These are phyloP conservation scores for Meandrina meandrites DNA, from an alignment of 92 coral and sea anemone genomes.

Conservation along the genomic window DNA sequence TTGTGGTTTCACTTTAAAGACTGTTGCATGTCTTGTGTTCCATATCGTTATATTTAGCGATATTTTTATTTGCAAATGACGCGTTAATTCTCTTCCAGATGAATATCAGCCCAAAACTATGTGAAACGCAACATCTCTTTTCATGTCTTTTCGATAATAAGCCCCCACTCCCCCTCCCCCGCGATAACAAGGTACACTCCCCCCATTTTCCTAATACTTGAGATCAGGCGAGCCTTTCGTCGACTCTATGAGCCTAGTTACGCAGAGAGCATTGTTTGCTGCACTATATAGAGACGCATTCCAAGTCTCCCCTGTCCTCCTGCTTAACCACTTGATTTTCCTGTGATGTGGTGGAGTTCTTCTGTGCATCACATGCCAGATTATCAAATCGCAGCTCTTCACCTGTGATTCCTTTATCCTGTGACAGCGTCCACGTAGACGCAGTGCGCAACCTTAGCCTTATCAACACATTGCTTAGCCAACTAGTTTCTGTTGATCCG, in stretches of 20 bases:
- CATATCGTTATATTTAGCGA: too few relatives aligned
- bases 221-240: neutral
- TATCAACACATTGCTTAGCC: neutral
- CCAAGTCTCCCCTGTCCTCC: neutral
- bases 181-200: too few relatives aligned
- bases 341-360: neutral
- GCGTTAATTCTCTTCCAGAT: neutral
- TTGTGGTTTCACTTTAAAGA: too few relatives aligned
- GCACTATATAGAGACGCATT: neutral
- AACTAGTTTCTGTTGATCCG: neutral
- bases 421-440: conserved; percentile 2
- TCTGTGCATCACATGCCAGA: neutral
- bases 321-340: neutral
- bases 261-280: neutral
- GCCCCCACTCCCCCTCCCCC: neutral
- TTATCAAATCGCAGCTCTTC: conserved; percentile 11
- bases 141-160: neutral
- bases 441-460: neutral
- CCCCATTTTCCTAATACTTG: neutral
- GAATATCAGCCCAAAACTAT: neutral
- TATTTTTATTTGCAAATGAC: neutral
- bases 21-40: too few relatives aligned
- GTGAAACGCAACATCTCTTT: neutral
- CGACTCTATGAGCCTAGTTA: neutral
- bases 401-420: neutral